phyloP scores from a whole-genome alignment of 2,113 vertebrate genomes.

The Murina feae region DNA sequence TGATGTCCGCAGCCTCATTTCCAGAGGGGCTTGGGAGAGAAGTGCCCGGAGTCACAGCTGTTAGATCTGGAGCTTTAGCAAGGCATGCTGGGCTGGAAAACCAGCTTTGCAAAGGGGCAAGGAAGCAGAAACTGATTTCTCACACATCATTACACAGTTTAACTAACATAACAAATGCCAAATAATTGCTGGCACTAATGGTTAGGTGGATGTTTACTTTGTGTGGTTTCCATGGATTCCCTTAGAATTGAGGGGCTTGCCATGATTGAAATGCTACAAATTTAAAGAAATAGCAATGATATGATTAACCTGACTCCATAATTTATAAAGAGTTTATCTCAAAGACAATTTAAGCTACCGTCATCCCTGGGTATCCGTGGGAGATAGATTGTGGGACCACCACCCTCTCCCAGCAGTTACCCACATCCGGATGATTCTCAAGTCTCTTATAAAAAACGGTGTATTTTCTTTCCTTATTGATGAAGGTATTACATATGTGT shows the following conservation, averaged over 20 bases:
- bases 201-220: slow-evolving; percentile 60
- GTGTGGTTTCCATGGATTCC: slow-evolving; percentile 68
- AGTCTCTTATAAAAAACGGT: neutral
- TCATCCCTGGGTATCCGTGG: neutral
- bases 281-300: slow-evolving; percentile 56
- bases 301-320: slow-evolving; percentile 19
- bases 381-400: neutral
- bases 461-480: too few species aligned
- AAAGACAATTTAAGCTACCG: slow-evolving; percentile 21
- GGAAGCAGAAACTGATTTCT: slow-evolving; percentile 70
- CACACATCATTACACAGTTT: slow-evolving; percentile 65
- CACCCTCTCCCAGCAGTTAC: neutral
- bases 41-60: slow-evolving; percentile 25
- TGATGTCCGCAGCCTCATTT: neutral
- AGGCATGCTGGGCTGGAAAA: slow-evolving; percentile 40
- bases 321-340: slow-evolving; percentile 37
- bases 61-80: neutral
- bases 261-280: slow-evolving; percentile 42
- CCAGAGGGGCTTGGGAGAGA: neutral
- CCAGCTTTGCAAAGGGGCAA: slow-evolving; percentile 56
- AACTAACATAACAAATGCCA: slow-evolving; percentile 69
- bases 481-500: too few species aligned
- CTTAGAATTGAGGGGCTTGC: neutral
- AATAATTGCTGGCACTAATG: slow-evolving; percentile 59
- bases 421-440: neutral